phyloP scores from a whole-genome alignment of 2,797 vertebrate species.

The Telmatherina bonti region DNA sequence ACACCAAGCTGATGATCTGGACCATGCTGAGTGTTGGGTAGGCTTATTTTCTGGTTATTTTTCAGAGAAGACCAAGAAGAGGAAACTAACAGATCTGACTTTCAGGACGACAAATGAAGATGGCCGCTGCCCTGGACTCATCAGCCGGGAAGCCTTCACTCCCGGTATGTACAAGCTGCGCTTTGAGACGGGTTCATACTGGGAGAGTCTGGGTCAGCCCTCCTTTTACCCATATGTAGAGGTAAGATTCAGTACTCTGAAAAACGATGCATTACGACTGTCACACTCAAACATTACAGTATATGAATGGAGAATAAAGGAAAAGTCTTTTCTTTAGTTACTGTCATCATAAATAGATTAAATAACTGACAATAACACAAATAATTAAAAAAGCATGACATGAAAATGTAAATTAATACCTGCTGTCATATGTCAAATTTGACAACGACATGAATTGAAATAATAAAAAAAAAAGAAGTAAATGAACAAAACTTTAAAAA shows the following conservation, averaged over 20 bases:
- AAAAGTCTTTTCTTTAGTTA: too few species aligned
- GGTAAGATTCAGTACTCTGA: constrained; percentile 60
- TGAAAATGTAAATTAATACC: too few species aligned
- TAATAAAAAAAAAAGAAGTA: too few species aligned
- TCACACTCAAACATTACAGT: too few species aligned
- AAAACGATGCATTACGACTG: too few species aligned
- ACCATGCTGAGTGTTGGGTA: constrained; percentile 76
- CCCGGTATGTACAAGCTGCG: constrained; percentile 89
- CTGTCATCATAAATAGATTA: too few species aligned
- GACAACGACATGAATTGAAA: too few species aligned
- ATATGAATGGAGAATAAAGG: too few species aligned
- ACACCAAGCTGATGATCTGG: constrained; percentile 76
- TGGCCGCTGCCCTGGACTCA: constrained; percentile 83
- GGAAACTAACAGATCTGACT: not conserved
- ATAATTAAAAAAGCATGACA: too few species aligned
- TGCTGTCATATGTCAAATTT: too few species aligned
- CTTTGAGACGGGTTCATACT: constrained; percentile 89
- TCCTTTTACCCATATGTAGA: constrained; percentile 91
- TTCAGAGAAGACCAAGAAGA: not conserved
- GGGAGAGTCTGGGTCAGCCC: constrained; percentile 80
- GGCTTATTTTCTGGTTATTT: not conserved
- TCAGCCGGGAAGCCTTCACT: constrained; percentile 68
- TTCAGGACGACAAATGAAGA: constrained; percentile 85
- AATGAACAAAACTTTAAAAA: too few species aligned
- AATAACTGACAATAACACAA: too few species aligned